phyloP scores from a whole-genome alignment of 2,888 invertebrate genomes.

The Coelogynopora nodosa region DNA sequence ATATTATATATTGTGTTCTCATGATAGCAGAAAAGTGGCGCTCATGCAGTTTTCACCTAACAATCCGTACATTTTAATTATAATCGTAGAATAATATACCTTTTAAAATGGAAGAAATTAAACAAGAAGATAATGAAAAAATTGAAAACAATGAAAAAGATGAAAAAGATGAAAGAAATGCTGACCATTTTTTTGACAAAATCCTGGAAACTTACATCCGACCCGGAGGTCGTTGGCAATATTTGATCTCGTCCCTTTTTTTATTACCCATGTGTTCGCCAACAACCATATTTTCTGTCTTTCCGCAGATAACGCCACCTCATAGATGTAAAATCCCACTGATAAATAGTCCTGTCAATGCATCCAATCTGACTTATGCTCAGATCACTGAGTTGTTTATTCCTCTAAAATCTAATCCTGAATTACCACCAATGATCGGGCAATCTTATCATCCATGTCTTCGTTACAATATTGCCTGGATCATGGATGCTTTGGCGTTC shows the following conservation, averaged over 20 bases:
- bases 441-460: neutral
- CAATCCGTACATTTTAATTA: too few relatives aligned
- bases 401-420: neutral
- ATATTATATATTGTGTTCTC: too few relatives aligned
- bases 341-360: neutral
- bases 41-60: too few relatives aligned
- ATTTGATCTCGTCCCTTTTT: neutral
- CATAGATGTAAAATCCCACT: neutral
- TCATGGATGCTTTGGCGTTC: neutral
- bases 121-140: neutral
- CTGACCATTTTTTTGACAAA: neutral
- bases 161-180: too few relatives aligned
- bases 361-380: neutral
- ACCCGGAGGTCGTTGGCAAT: neutral
- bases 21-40: too few relatives aligned
- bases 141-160: neutral
- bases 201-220: neutral
- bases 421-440: neutral
- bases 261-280: neutral
- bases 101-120: too few relatives aligned
- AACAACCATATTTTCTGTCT: neutral
- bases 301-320: neutral
- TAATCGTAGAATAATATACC: too few relatives aligned
- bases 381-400: neutral
- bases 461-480: neutral